Conservation (phyloP, 2,797 vertebrate species). For the Sebastiscus tertius region DNA sequence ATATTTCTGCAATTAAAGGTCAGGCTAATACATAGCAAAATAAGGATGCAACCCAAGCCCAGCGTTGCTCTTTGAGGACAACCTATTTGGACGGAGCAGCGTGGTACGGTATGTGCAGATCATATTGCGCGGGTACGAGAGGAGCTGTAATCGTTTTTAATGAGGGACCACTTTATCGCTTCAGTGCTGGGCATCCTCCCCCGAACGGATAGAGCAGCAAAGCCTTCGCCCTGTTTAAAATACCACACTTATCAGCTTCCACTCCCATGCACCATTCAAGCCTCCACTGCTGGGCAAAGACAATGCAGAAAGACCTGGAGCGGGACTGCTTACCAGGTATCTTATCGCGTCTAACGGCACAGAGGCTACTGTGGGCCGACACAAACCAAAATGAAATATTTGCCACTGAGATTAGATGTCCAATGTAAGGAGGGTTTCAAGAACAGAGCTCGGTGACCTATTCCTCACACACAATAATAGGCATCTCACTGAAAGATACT, state of each 20-base stretch:
- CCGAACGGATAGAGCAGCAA: constrained; percentile 66
- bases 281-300: constrained; percentile 65
- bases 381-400: constrained; percentile 71
- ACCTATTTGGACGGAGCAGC: constrained; percentile 48
- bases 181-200: constrained; percentile 74
- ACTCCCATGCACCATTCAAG: constrained; percentile 73
- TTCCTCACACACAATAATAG: constrained; percentile 35
- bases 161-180: constrained; percentile 79
- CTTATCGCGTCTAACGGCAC: constrained; percentile 67
- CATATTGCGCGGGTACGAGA: constrained; percentile 68
- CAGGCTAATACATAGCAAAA: constrained; percentile 65
- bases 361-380: constrained; percentile 66
- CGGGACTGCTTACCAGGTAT: constrained; percentile 69
- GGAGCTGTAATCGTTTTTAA: constrained; percentile 80
- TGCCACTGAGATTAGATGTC: constrained; percentile 70
- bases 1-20: constrained; percentile 68
- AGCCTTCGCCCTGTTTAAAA: constrained; percentile 79
- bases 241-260: constrained; percentile 81
- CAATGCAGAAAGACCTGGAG: constrained; percentile 66
- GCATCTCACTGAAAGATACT: constrained; percentile 47
- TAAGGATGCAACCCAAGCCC: constrained; percentile 58
- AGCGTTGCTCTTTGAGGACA: constrained; percentile 54
- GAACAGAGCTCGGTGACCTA: constrained; percentile 52
- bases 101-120: constrained; percentile 67
- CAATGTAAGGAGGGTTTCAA: constrained; percentile 54